These are phyloP conservation scores for Acrocephalus scirpaceus DNA, from an alignment of 2,797 vertebrate species.

Conservation along the genomic window DNA sequence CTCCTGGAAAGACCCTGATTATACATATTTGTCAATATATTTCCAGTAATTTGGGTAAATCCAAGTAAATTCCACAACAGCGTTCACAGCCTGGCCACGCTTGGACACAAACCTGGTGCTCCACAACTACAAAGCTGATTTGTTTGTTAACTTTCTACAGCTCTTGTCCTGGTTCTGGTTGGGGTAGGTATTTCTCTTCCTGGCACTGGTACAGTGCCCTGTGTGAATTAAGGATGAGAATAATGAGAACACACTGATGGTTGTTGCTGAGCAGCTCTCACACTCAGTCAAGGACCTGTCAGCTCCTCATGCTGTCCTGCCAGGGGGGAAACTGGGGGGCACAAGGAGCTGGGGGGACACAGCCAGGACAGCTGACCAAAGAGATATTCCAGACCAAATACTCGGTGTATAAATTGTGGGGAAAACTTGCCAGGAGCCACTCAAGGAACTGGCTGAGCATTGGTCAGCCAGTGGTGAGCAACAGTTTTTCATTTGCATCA, in stretches of 20 bases:
- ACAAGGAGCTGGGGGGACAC: neutral
- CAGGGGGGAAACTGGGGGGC: neutral
- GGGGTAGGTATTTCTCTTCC: neutral
- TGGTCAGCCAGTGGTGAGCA: rapidly evolving
- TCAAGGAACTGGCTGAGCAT: neutral
- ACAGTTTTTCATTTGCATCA: neutral
- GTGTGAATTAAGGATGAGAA: neutral
- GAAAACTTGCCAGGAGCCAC: neutral
- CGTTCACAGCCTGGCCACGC: rapidly evolving
- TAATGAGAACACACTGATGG: neutral
- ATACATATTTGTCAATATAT: neutral
- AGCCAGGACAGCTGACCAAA: neutral
- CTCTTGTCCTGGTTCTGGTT: neutral
- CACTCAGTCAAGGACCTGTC: neutral
- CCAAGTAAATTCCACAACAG: neutral
- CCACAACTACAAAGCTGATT: neutral
- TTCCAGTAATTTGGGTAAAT: neutral
- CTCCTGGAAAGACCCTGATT: neutral
- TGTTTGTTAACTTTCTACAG: neutral
- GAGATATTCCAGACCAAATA: neutral
- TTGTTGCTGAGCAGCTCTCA: neutral
- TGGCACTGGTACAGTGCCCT: neutral
- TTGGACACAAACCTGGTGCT: neutral
- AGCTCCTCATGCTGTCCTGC: neutral
- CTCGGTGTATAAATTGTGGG: neutral